These are phyloP conservation scores for Procambarus clarkii DNA, from an alignment of 1,140 invertebrate genomes.

Conservation along the genomic window DNA sequence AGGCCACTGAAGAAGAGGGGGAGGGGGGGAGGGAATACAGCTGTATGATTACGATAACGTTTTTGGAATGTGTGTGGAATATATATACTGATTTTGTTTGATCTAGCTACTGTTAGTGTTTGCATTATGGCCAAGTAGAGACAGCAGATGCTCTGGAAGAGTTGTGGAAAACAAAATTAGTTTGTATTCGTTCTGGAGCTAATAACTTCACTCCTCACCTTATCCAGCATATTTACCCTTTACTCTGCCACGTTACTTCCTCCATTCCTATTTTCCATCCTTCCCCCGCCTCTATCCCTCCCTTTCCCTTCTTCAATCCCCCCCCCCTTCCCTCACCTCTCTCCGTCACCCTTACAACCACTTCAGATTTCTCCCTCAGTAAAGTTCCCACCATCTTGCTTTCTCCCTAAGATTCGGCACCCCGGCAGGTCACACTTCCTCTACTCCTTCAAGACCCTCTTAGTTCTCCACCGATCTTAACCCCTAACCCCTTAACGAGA, in stretches of 20 bases:
- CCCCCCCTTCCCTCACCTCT: background rate
- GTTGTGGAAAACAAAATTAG: too few relatives aligned
- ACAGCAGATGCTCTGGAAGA: too few relatives aligned
- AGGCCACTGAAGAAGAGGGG: background rate
- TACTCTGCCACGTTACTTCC: background rate
- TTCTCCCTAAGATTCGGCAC: background rate
- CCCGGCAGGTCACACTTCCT: constrained; percentile 14
- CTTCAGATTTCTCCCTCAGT: background rate
- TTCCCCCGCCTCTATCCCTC: constrained; percentile 2
- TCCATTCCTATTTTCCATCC: too few relatives aligned
- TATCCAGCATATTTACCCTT: background rate
- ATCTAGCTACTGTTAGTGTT: too few relatives aligned
- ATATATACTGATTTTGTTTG: too few relatives aligned
- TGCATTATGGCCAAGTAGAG: too few relatives aligned
- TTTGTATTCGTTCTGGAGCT: too few relatives aligned
- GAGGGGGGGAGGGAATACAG: background rate
- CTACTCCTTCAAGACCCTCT: background rate
- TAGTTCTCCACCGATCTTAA: background rate
- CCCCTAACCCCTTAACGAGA: background rate
- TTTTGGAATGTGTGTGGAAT: too few relatives aligned
- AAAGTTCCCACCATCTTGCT: constrained; percentile 29
- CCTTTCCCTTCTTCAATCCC: background rate
- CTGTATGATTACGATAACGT: too few relatives aligned
- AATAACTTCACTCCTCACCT: too few relatives aligned
- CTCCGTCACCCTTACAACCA: background rate